These are phyloP conservation scores for Proteles cristata DNA, from an alignment of 2,113 vertebrate species.

Conservation along the genomic window DNA sequence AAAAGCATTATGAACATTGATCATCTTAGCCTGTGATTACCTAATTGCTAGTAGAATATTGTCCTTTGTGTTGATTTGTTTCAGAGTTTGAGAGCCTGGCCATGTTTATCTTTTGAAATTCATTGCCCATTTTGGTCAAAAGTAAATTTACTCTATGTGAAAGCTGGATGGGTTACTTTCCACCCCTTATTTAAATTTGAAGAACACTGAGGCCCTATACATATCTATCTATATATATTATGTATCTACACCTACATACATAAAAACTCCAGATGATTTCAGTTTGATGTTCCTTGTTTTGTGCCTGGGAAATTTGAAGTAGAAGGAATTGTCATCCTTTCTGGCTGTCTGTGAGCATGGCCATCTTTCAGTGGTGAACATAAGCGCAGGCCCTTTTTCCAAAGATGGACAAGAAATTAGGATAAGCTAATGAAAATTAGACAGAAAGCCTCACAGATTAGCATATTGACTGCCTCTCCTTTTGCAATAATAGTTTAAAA, in stretches of 20 bases:
- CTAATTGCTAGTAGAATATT: neutral
- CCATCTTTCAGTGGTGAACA: neutral
- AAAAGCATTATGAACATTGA: neutral
- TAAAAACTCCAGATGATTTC: neutral
- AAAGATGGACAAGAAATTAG: slow-evolving; percentile 47
- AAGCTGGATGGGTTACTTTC: neutral
- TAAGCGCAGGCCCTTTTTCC: neutral
- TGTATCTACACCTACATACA: no score
- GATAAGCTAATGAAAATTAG: slow-evolving; percentile 51
- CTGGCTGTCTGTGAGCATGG: neutral
- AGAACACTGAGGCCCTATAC: neutral
- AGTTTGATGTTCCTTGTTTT: neutral
- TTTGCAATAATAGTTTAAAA: slow-evolving; percentile 56
- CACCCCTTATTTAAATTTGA: neutral
- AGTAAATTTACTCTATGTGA: neutral
- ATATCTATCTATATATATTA: neutral
- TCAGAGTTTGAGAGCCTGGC: neutral
- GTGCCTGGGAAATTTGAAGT: neutral
- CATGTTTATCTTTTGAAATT: neutral
- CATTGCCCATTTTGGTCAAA: neutral
- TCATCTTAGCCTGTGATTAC: neutral
- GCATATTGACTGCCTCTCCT: slow-evolving; percentile 3
- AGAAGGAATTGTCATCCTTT: neutral
- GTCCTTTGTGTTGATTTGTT: neutral
- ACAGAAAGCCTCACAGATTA: slow-evolving; percentile 28